phyloP scores from a whole-genome alignment of 2,888 invertebrate species.

The Caenorhabditis macrosperma region DNA sequence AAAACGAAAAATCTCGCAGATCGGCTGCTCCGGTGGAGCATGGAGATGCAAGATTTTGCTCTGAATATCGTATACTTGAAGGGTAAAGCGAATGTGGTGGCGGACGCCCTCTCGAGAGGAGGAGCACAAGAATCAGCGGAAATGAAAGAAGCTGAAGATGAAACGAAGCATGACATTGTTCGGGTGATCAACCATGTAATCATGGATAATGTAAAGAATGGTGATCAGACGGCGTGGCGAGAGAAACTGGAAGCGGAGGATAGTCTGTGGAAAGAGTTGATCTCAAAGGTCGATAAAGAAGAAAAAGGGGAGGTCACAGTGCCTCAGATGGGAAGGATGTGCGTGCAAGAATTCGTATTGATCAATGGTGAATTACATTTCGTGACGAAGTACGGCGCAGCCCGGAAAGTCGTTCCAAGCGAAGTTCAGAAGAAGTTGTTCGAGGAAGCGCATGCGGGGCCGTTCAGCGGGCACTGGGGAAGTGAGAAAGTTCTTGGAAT shows the following conservation, averaged over 20 bases:
- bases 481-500: not conserved
- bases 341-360: not conserved
- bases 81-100: constrained; percentile 18
- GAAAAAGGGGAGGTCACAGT: not conserved
- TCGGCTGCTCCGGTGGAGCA: constrained; percentile 9
- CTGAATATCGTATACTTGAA: constrained; percentile 10
- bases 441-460: constrained; percentile 33
- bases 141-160: not conserved
- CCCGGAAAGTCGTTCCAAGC: constrained; percentile 34
- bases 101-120: constrained; percentile 6
- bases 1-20: constrained; percentile 3
- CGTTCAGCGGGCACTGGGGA: constrained; percentile 2
- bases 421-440: constrained; percentile 17
- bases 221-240: not conserved
- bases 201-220: too few relatives aligned
- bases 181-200: too few relatives aligned
- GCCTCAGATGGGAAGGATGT: not conserved
- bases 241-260: not conserved
- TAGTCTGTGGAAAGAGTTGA: not conserved
- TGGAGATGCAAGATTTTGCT: constrained; percentile 14
- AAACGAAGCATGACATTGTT: not conserved
- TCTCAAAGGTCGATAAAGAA: constrained; percentile 2
- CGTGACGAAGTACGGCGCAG: not conserved
- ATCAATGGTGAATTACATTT: constrained; percentile 5
- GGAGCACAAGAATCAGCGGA: not conserved